Conservation (phyloP, 2,113 vertebrate species). For the Actenoides hombroni region DNA sequence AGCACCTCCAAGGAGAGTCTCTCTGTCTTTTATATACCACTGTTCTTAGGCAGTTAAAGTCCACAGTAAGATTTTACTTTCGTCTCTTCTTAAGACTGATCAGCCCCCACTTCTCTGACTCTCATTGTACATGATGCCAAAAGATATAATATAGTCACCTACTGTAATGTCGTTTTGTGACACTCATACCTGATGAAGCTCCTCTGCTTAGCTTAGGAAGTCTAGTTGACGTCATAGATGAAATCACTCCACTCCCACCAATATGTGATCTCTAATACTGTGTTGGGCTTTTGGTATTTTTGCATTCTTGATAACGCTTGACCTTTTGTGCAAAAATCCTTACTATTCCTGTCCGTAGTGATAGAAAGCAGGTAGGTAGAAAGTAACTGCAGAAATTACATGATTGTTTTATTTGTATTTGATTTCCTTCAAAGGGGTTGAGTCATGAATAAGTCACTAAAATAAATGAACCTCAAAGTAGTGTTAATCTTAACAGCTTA, state of each 20-base stretch:
- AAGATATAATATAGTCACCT: neutral
- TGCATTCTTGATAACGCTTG: neutral
- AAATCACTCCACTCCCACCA: neutral
- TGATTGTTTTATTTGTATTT: slow-evolving; percentile 6
- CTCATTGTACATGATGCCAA: neutral
- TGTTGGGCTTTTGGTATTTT: neutral
- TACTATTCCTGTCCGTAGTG: neutral
- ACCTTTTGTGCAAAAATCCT: neutral
- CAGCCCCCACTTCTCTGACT: neutral
- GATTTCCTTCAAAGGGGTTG: slow-evolving; percentile 23
- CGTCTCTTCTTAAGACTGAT: neutral
- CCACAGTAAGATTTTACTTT: neutral
- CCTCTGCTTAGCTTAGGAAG: neutral
- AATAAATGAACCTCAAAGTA: slow-evolving; percentile 52
- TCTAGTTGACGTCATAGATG: neutral
- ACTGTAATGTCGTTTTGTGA: neutral
- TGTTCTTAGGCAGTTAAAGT: neutral
- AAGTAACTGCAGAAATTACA: neutral
- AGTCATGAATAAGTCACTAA: slow-evolving; percentile 52
- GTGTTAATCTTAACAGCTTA: slow-evolving; percentile 62
- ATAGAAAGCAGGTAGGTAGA: neutral
- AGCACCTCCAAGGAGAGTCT: neutral
- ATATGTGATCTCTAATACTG: neutral
- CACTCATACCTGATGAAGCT: neutral
- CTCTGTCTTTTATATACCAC: neutral